These are phyloP conservation scores for Oryzias sinensis DNA, from an alignment of 2,797 vertebrate species.

Conservation along the genomic window DNA sequence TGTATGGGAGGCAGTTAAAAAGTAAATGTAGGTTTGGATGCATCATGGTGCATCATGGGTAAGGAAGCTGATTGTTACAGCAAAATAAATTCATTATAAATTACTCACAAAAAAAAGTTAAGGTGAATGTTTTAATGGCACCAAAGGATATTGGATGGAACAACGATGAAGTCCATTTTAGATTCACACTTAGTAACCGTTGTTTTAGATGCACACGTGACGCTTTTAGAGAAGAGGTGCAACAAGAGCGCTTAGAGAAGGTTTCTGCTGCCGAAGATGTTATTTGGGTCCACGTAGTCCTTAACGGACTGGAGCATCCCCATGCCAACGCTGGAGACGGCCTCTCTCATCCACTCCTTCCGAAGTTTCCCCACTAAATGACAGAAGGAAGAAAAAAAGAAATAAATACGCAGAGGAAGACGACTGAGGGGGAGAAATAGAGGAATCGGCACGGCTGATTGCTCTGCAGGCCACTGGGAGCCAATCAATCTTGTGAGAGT, in stretches of 20 bases:
- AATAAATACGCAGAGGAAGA: conserved; percentile 55
- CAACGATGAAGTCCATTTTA: conserved; percentile 41
- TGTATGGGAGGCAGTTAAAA: conserved; percentile 24
- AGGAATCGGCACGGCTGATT: conserved; percentile 87
- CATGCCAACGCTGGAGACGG: conserved; percentile 90
- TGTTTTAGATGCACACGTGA: conserved; percentile 48
- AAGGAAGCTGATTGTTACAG: conserved; percentile 49
- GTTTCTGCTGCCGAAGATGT: conserved; percentile 98
- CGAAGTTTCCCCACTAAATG: conserved; percentile 97
- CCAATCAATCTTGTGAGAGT: conserved; percentile 97
- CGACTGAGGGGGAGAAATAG: conserved; percentile 49
- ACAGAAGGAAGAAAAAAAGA: conserved; percentile 56
- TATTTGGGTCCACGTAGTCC: conserved; percentile 93
- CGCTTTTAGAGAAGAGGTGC: conserved; percentile 37
- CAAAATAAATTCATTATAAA: conserved; percentile 51
- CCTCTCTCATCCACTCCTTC: conserved; percentile 96
- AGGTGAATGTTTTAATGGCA: conserved; percentile 62
- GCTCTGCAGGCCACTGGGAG: conserved; percentile 87
- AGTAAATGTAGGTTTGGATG: conserved; percentile 28
- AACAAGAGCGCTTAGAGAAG: conserved; percentile 82
- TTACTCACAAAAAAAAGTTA: conserved; percentile 24
- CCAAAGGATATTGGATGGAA: conserved; percentile 45
- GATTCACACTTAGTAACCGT: conserved; percentile 61
- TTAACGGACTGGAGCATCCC: conserved; percentile 98
- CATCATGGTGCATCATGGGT: conserved; percentile 26